Evolutionary conservation across 2,888 invertebrate species (phyloP), one percentile per base, ranked within the genome.

Genomic region (Metellina segmentata): DNA sequence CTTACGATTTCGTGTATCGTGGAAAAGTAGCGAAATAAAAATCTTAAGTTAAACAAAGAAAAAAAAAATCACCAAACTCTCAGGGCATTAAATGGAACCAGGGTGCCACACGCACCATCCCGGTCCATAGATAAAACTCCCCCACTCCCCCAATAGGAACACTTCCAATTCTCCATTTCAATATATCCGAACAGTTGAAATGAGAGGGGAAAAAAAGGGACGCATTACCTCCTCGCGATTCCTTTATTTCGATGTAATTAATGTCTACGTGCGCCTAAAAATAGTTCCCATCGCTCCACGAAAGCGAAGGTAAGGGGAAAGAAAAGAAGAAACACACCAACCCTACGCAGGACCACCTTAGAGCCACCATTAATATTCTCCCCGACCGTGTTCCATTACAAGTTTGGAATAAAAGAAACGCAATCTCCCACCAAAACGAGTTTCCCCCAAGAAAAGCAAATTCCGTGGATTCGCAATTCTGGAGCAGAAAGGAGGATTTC

Each of bases 391-490:
- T 79, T 79, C 79, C 79, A 79, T 79, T 79, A 71, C 82, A 82
- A 82, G 71, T 82, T 82, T 71, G n/a, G 71, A 82, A 82, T 82
- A 78, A 86, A 86, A 69, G 34, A 87, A 87, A 79, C 52, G 52
- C 79, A 79, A 87, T 87, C 79, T 87, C 81, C 71, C 72, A 48
- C 34, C 71, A n/a, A 75, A 88, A 81, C 81, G 88, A 87, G 71
- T 71, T 79, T 87, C 51, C 19, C 16, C 81, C 53, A 71, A 82
- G 81, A 82, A 82, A 85, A 85, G 61, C 74, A 75, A 75, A 85
- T 85, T 85, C 75, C 85, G 75, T 75, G 61, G 75, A 74, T 75
- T 61, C 75, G 74, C 85, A 75, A 51, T 85, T 77, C 61, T 19
- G n/a, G 61, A 75, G 61, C 20, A 85, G n/a, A 85, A 85, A 72